A percentile compares a stretch with the other conserved stretches of the same genome.
phyloP scores from a whole-genome alignment of 2,113 vertebrate species.

The Nyctibius bracteatus region DNA sequence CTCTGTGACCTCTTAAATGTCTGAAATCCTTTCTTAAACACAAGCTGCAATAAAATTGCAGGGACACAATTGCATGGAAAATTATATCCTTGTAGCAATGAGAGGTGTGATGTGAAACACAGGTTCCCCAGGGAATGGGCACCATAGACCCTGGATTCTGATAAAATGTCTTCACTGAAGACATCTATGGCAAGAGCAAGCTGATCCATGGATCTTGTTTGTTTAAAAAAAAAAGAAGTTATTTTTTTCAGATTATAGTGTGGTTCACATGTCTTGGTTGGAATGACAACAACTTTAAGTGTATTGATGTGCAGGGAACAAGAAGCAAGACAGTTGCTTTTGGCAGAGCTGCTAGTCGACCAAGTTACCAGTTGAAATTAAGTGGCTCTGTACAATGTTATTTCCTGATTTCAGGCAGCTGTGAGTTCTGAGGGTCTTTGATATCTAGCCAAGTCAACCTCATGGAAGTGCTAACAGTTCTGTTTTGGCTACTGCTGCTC shows the following conservation, averaged over 20 bases:
- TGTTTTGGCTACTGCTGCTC: not conserved
- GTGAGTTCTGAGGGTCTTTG: not conserved
- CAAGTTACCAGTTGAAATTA: not conserved
- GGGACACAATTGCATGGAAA: not conserved
- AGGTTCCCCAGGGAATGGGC: not conserved
- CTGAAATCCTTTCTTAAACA: not conserved
- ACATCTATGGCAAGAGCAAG: not conserved
- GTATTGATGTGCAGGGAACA: not conserved
- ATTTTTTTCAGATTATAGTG: not conserved
- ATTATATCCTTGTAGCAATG: rapidly evolving
- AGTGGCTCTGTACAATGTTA: not conserved
- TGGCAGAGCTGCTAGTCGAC: not conserved
- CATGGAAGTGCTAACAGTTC: not conserved
- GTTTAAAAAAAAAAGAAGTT: not conserved
- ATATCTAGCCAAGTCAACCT: not conserved
- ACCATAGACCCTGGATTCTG: not conserved
- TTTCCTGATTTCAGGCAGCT: not conserved
- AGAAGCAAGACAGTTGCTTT: not conserved
- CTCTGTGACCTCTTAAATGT: not conserved
- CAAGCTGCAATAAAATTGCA: not conserved
- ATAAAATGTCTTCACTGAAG: not conserved
- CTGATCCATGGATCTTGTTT: not conserved
- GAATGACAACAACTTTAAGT: not conserved
- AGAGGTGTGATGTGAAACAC: not conserved
- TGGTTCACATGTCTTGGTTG: not conserved